Evolutionary conservation across 1,140 invertebrate species (phyloP).

Genomic region (Bombus affinis): DNA sequence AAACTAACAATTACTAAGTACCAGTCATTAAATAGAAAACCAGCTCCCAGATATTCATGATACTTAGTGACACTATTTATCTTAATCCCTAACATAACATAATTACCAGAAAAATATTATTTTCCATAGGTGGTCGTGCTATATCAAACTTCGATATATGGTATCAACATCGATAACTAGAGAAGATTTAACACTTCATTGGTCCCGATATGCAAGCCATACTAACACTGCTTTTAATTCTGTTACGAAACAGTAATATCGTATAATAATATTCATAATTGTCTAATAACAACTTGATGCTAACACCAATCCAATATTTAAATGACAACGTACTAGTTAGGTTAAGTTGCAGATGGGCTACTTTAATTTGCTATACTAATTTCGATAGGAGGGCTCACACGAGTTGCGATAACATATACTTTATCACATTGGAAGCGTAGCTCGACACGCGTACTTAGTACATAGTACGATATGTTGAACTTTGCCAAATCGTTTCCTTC

Average conservation of each 20-base stretch:
- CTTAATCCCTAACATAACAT: background rate
- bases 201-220: background rate
- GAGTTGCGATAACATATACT: conserved; percentile 23
- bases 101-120: background rate
- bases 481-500: conserved; percentile 35
- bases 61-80: too few relatives aligned
- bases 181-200: background rate
- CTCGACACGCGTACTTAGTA: conserved; percentile 5
- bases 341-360: background rate
- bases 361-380: conserved; percentile 21
- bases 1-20: background rate
- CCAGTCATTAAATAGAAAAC: background rate
- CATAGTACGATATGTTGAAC: conserved; percentile 30
- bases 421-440: conserved; percentile 12
- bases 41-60: background rate
- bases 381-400: conserved; percentile 3
- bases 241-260: background rate
- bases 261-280: conserved; percentile 5
- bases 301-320: background rate
- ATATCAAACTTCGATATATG: background rate
- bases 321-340: background rate
- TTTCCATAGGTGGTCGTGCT: background rate
- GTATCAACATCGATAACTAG: background rate
- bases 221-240: background rate
- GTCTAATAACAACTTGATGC: background rate